A percentile compares a stretch with the other conserved stretches of the same genome.
phyloP scores from a whole-genome alignment of 2,888 invertebrate genomes.

The Nephrotoma guestfalica region DNA sequence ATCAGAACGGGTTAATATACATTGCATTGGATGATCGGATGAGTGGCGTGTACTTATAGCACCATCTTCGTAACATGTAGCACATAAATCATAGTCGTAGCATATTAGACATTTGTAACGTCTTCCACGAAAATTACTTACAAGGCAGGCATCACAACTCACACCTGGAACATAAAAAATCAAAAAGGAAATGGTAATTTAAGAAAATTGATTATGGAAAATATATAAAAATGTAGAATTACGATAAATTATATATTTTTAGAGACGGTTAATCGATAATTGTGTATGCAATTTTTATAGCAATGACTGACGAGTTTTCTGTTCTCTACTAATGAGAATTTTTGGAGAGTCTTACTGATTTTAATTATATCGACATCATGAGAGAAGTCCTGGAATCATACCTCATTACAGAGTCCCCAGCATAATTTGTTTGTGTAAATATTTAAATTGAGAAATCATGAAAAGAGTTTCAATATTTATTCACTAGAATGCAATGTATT shows the following conservation, averaged over 20 bases:
- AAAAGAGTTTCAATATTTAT: too few species aligned
- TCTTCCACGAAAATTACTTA: slow-evolving; percentile 92
- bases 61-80: slow-evolving; percentile 86
- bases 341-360: too few species aligned
- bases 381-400: too few species aligned
- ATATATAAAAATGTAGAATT: not conserved
- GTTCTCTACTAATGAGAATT: not conserved
- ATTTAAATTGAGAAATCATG: too few species aligned
- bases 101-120: slow-evolving; percentile 98
- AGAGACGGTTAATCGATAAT: not conserved
- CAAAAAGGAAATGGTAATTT: not conserved
- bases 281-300: not conserved
- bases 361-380: too few species aligned
- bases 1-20: slow-evolving; percentile 91
- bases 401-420: too few species aligned
- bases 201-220: not conserved
- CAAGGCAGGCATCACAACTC: slow-evolving; percentile 98
- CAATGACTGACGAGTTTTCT: not conserved
- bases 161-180: slow-evolving; percentile 56
- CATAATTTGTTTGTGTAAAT: too few species aligned
- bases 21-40: slow-evolving; percentile 97
- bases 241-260: not conserved
- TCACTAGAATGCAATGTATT: too few species aligned
- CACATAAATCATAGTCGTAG: slow-evolving; percentile 98
- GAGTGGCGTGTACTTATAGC: slow-evolving; percentile 85